A percentile compares a stretch with the other conserved stretches of the same genome.
These are phyloP conservation scores for Oedothorax gibbosus DNA, from an alignment of 1,140 invertebrate species.

Conservation along the genomic window DNA sequence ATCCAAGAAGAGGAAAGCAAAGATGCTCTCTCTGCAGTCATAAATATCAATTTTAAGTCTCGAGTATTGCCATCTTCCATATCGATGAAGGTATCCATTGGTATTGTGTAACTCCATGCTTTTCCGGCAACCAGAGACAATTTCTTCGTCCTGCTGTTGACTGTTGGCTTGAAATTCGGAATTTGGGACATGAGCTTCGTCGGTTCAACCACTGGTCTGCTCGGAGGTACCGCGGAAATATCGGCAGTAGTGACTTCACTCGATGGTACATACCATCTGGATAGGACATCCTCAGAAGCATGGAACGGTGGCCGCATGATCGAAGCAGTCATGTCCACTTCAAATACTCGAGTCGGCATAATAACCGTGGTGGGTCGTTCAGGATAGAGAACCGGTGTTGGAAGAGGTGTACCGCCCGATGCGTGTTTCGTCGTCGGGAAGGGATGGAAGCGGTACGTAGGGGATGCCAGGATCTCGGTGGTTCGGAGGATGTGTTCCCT, in stretches of 20 bases:
- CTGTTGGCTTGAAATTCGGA: conserved; percentile 73
- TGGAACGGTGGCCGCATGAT: not conserved
- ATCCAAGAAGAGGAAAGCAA: conserved; percentile 82
- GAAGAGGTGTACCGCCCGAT: conserved; percentile 12
- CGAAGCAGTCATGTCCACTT: conserved; percentile 32
- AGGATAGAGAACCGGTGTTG: conserved; percentile 47
- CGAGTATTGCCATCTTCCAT: conserved; percentile 85
- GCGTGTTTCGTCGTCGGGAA: conserved; percentile 7
- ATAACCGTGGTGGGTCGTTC: conserved; percentile 37
- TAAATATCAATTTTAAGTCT: conserved; percentile 77
- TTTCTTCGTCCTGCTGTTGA: conserved; percentile 80
- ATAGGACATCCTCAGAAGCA: conserved; percentile 39
- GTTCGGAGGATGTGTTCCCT: conserved; percentile 18
- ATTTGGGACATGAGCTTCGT: conserved; percentile 34
- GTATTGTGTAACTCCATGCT: conserved; percentile 78
- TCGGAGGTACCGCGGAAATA: conserved; percentile 24
- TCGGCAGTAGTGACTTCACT: conserved; percentile 43
- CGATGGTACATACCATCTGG: conserved; percentile 44
- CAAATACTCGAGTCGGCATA: conserved; percentile 44
- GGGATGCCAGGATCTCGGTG: conserved; percentile 32
- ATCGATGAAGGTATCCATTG: conserved; percentile 84
- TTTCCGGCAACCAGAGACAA: conserved; percentile 82
- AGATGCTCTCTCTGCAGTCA: conserved; percentile 73
- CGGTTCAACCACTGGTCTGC: conserved; percentile 31
- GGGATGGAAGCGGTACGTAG: conserved; percentile 46